Evolutionary conservation across 1,140 invertebrate genomes (phyloP), one percentile per base, ranked within the genome.

Genomic region (Bombus consobrinus): DNA sequence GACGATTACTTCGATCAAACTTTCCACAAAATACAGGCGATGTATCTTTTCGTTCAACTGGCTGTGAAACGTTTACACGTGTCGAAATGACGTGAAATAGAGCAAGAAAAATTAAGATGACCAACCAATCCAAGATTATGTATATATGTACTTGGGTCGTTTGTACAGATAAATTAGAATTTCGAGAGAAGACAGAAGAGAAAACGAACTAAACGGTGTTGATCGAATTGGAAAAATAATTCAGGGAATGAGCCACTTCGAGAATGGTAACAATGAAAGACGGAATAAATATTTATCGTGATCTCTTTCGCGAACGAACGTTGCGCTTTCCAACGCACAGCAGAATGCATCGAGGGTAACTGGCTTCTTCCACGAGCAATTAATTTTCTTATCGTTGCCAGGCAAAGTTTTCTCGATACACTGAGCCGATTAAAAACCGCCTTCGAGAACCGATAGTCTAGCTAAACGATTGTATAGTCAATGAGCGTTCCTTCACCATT

Each of bases 241-340:
- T n/a, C 8, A 5, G 22, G 1, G 41, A 47, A 28, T 53, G 34
- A 53, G 5, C 15, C 6, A 22, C 15, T 6, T 53, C 32, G 32
- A 3, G 12, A 47, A 32, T 9, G 10, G 5, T 34, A 34, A 25
- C 39, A 62, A 41, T 41, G 39, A n/a, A 37, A 13, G 32, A 64
- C 10, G 41, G 15, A 41, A 64, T 59, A 59, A 78, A 78, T 78
- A 64, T 78, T 78, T 64, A 78, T 78, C 76, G 59, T n/a, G 39
- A 43, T 32, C 28, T 37, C 34, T 18, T 37, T 62, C 28, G 1
- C n/a, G 28, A 62, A 64, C 41, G 41, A 64, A 53, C 73, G 32
- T 32, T 25, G 57, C 72, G 39, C 41, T 73, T 47, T 75, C 43
- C 32, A 53, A 10, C 3, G 18, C 39, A 15, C 5, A 37, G 47